phyloP scores from a whole-genome alignment of 92 coral and sea anemone species.

The Anthopleura xanthogrammica region DNA sequence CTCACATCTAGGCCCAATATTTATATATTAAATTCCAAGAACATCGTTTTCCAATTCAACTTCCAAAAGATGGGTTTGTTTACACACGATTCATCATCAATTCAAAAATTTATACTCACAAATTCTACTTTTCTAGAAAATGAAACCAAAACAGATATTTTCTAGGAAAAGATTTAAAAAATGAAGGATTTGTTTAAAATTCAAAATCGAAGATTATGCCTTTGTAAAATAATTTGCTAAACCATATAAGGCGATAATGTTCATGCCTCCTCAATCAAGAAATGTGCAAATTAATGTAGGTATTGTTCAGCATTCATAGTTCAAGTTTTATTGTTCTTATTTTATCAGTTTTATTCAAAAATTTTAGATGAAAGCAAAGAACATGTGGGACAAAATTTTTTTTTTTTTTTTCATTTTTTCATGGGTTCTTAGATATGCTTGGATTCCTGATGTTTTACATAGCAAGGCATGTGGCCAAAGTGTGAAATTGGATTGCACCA shows the following conservation, averaged over 20 bases:
- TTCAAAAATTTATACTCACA: constrained; percentile 17
- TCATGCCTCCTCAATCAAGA: not conserved
- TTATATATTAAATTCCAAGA: not conserved
- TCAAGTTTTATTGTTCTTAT: not conserved
- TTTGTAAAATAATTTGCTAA: constrained; percentile 28
- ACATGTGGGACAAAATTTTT: not conserved
- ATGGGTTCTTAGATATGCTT: too few relatives aligned
- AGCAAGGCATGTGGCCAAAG: too few relatives aligned
- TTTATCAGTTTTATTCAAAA: not conserved
- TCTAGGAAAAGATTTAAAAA: constrained; percentile 14
- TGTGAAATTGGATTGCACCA: too few relatives aligned
- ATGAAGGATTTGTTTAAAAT: not conserved
- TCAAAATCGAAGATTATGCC: constrained; percentile 14
- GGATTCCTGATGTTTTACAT: too few relatives aligned
- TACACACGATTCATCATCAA: not conserved
- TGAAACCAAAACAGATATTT: not conserved
- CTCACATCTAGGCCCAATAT: not conserved
- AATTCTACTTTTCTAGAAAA: constrained; percentile 30
- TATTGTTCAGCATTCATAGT: not conserved
- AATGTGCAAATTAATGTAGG: not conserved
- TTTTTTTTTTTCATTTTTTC: not conserved
- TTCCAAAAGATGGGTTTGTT: not conserved
- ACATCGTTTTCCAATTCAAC: not conserved
- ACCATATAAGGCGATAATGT: not conserved
- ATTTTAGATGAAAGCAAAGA: not conserved